These are phyloP conservation scores for Cephalotes varians DNA, from an alignment of 2,888 invertebrate species.

Conservation along the genomic window DNA sequence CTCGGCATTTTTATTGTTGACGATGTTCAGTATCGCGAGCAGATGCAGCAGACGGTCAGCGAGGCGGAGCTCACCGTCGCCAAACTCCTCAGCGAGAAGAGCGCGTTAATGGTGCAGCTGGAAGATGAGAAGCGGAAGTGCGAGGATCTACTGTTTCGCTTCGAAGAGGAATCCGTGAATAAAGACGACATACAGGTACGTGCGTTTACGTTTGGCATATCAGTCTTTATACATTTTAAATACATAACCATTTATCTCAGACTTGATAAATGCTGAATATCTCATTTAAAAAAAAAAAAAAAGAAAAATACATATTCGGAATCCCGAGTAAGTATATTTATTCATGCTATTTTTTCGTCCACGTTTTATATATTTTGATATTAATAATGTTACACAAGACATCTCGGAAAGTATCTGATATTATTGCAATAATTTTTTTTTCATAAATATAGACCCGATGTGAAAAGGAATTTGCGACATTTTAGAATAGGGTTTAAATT, in stretches of 20 bases:
- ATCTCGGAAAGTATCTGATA: neutral
- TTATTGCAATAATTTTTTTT: neutral
- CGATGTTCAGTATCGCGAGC: constrained; percentile 86
- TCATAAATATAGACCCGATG: neutral
- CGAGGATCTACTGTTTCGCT: constrained; percentile 96
- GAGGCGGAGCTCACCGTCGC: constrained; percentile 87
- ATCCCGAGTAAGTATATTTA: constrained; percentile 49
- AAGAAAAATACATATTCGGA: neutral
- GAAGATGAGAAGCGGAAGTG: constrained; percentile 93
- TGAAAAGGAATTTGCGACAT: neutral
- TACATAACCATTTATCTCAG: neutral
- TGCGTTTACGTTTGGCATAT: neutral
- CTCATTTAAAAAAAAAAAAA: neutral
- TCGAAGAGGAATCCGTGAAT: constrained; percentile 96
- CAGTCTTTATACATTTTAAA: neutral
- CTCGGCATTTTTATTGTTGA: constrained; percentile 16
- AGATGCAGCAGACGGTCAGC: constrained; percentile 87
- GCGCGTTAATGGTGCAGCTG: constrained; percentile 88
- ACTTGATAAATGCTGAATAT: neutral
- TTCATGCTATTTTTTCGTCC: neutral
- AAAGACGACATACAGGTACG: constrained; percentile 95
- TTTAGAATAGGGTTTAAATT: neutral
- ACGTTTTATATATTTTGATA: neutral
- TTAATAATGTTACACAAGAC: neutral
- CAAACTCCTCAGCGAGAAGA: constrained; percentile 86